Evolutionary conservation across 2,888 invertebrate genomes (phyloP), one percentile per base, ranked within the genome.

Genomic region (Dryobotodes eremita): DNA sequence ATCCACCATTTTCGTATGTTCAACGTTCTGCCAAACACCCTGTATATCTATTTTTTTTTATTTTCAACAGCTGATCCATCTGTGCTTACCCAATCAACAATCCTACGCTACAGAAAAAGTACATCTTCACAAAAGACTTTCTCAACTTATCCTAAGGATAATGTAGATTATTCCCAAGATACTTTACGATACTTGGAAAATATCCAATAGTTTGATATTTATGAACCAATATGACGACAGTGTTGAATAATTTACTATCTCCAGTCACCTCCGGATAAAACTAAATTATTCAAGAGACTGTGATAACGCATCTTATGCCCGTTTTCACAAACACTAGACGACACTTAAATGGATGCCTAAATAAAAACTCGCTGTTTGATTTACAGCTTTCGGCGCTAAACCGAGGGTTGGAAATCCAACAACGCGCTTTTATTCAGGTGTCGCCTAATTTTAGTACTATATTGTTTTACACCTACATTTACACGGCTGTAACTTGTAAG

Each of bases 201-300:
- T 20, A 50, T 61, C 76, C 83, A 81, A 75, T 66, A 75, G 65
- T 80, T 53, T 48, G 48, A 81, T 74, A 85, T 85, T 82, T 69
- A 59, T 36, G 62, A 62, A 13, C 53, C 72, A 73, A 66, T 77
- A 71, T 69, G 74, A 65, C 50, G 62, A 23, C 64, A 65, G 48
- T n/a, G 53, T 57, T 87, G 80, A 84, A 84, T 84, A 61, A 79
- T 84, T 84, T 87, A 84, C 71, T 17, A 57, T 50, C 55, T 46
- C 3, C 31, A 62, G 42, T 53, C 64, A 87, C 71, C 69, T 86
- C 17, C 10, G 8, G 42, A 69, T 75, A 80, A 59, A 65, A 79
- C 53, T 75, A 85, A 84, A 75, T 79, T 70, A 87, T 84, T 87
- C 75, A 79, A 11, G 17, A 66, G 53, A 13, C 31, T 55, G 23